These are phyloP conservation scores for Dolichopus griseipennis DNA, from an alignment of 2,888 invertebrate genomes.

Conservation along the genomic window DNA sequence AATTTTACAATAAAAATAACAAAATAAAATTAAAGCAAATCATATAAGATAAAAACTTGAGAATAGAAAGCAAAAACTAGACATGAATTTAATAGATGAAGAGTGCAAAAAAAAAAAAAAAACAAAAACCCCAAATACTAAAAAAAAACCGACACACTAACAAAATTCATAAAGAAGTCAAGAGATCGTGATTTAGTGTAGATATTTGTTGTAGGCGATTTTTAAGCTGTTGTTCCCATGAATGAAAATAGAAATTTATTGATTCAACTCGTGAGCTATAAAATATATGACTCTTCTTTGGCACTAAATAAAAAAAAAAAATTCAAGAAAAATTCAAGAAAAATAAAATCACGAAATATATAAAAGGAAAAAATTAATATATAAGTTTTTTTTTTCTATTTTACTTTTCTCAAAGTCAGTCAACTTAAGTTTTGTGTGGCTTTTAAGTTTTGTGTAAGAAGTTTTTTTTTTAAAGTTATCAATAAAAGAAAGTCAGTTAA, in stretches of 20 bases:
- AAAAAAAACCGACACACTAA: too few species aligned
- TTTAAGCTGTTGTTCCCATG: neutral
- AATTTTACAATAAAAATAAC: too few species aligned
- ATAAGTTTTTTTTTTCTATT: too few species aligned
- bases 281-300: neutral
- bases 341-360: neutral
- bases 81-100: too few species aligned
- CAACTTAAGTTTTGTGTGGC: neutral
- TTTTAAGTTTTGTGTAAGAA: neutral
- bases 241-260: neutral
- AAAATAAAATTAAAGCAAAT: too few species aligned
- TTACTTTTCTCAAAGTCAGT: neutral
- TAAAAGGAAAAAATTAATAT: too few species aligned
- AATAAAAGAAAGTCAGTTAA: neutral
- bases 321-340: neutral
- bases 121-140: too few species aligned
- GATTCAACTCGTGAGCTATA: neutral
- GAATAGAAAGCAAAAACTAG: too few species aligned
- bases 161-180: constrained; percentile 3
- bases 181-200: neutral
- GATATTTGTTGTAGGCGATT: neutral
- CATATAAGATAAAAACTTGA: too few species aligned
- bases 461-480: too few species aligned
- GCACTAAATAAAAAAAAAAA: neutral
- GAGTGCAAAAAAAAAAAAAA: too few species aligned